These are phyloP conservation scores for Erebia epiphron DNA, from an alignment of 2,888 invertebrate species.

Conservation along the genomic window DNA sequence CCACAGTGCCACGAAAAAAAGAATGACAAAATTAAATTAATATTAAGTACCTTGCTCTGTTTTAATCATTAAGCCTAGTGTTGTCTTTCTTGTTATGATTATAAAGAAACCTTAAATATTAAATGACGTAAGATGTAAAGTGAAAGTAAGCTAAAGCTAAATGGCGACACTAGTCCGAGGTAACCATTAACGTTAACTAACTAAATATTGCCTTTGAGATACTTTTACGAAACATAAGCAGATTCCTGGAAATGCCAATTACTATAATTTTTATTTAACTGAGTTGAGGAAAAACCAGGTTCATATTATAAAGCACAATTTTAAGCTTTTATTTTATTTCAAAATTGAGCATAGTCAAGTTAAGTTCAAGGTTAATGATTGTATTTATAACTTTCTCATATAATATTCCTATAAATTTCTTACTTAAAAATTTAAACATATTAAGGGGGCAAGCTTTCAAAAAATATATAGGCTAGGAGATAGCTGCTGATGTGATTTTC, in stretches of 20 bases:
- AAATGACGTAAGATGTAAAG: slow-evolving; percentile 30
- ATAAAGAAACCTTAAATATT: not conserved
- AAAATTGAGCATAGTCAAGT: not conserved
- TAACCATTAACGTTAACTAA: slow-evolving; percentile 21
- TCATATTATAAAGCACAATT: not conserved
- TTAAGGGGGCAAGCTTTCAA: too few relatives aligned
- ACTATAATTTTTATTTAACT: not conserved
- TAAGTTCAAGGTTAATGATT: not conserved
- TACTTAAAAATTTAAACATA: too few relatives aligned
- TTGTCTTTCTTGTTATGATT: not conserved
- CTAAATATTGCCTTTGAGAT: slow-evolving; percentile 13
- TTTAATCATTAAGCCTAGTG: too few relatives aligned
- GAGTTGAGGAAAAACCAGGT: not conserved
- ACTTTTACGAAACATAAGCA: not conserved
- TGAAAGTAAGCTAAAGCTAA: slow-evolving; percentile 28
- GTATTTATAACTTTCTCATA: too few relatives aligned
- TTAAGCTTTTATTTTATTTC: not conserved
- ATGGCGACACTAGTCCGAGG: slow-evolving; percentile 27
- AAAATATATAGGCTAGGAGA: too few relatives aligned
- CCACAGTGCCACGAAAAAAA: too few relatives aligned
- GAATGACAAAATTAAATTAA: not conserved
- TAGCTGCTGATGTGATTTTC: too few relatives aligned
- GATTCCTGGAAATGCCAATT: slow-evolving; percentile 2
- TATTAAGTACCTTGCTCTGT: not conserved
- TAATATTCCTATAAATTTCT: too few relatives aligned